Conservation (phyloP, 2,113 vertebrate species). For the Herpetotheres cachinnans region DNA sequence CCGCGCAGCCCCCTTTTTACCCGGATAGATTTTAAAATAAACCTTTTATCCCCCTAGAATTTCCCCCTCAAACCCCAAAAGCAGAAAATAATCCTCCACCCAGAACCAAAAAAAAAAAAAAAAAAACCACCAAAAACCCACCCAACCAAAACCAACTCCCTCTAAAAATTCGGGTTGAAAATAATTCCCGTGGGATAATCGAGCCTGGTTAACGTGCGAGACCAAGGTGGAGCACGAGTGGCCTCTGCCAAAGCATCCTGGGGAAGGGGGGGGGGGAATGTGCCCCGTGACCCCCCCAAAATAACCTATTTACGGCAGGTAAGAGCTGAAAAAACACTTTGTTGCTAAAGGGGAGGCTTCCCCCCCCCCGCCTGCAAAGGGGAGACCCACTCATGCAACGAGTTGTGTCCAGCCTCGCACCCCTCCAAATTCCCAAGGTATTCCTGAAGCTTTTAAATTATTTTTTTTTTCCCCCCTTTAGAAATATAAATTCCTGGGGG, state of each 20-base stretch:
- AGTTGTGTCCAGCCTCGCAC: not conserved
- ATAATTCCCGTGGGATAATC: not conserved
- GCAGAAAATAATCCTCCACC: not conserved
- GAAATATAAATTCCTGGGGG: conserved; percentile 43
- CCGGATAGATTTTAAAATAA: not conserved
- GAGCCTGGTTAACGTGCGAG: rapidly evolving
- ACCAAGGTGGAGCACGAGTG: rapidly evolving
- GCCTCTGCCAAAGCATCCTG: not conserved
- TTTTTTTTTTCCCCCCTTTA: not conserved
- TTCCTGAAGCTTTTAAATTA: not conserved
- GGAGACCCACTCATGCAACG: not conserved
- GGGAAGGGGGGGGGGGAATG: rapidly evolving
- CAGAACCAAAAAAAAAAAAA: not conserved
- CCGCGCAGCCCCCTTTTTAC: not conserved
- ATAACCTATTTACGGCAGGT: not conserved
- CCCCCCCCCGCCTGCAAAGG: too few relatives aligned
- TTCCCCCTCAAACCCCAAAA: not conserved
- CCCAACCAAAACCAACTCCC: not conserved
- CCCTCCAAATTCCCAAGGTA: not conserved
- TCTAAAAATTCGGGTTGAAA: not conserved
- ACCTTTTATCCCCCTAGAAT: not conserved
- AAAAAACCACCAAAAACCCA: too few relatives aligned
- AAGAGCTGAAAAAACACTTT: not conserved
- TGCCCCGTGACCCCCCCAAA: not conserved
- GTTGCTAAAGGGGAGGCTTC: too few relatives aligned